Evolutionary conservation across 2,113 vertebrate species (phyloP).

Genomic region (Hepsetus odoe): DNA sequence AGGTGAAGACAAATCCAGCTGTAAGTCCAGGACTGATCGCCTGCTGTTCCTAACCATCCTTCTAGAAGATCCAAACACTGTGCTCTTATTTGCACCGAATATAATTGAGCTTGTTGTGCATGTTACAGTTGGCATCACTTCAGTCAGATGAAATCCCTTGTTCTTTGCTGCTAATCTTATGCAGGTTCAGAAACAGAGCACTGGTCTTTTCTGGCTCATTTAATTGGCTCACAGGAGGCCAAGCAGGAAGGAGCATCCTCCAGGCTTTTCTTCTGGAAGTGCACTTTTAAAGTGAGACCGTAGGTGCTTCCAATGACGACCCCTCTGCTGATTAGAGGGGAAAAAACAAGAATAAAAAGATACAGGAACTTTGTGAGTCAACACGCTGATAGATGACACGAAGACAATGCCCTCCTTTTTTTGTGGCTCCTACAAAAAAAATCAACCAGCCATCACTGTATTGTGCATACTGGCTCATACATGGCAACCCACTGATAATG

Average conservation of each 20-base stretch:
- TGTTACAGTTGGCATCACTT: not conserved
- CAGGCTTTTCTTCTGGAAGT: not conserved
- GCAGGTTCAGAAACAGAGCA: constrained; percentile 13
- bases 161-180: not conserved
- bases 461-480: too few relatives aligned
- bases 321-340: not conserved
- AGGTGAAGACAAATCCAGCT: too few relatives aligned
- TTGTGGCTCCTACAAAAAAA: not conserved
- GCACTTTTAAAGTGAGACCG: not conserved
- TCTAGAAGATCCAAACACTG: too few relatives aligned
- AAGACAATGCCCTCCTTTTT: not conserved
- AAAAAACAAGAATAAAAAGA: not conserved
- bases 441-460: too few relatives aligned
- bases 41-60: too few relatives aligned
- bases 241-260: constrained; percentile 34
- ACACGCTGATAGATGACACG: not conserved
- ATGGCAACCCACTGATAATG: too few relatives aligned
- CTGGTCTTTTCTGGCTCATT: constrained; percentile 28
- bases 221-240: constrained; percentile 66
- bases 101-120: not conserved
- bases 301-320: not conserved
- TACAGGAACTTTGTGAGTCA: constrained; percentile 1
- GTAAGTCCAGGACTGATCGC: too few relatives aligned
- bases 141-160: not conserved
- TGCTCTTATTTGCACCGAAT: not conserved